These are phyloP conservation scores for Carassius gibelio DNA, from an alignment of 2,113 vertebrate genomes.

Conservation along the genomic window DNA sequence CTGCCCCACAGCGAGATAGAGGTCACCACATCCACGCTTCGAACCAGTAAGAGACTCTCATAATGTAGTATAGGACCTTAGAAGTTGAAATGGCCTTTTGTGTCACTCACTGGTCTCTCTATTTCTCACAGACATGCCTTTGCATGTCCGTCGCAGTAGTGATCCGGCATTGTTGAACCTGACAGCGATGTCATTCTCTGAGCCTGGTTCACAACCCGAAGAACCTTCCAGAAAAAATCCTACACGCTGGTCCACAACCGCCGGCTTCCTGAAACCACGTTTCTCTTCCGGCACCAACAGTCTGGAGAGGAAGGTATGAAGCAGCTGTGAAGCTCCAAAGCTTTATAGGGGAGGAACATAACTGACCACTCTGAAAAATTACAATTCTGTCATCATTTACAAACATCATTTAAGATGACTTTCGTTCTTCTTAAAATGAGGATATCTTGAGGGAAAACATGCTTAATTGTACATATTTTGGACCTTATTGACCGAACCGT, in stretches of 20 bases:
- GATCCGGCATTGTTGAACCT: conserved; percentile 89
- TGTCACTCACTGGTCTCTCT: not conserved
- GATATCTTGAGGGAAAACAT: not conserved
- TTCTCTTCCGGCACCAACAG: conserved; percentile 74
- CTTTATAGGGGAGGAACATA: not conserved
- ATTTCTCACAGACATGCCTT: conserved; percentile 86
- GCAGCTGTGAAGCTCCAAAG: not conserved
- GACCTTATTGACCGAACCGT: not conserved
- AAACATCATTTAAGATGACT: not conserved
- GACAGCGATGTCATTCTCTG: conserved; percentile 70
- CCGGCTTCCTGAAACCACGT: conserved; percentile 86
- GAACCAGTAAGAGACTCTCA: conserved; percentile 83
- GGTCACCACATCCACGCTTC: conserved; percentile 91
- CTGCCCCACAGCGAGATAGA: conserved; percentile 91
- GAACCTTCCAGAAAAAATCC: conserved; percentile 93
- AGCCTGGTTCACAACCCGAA: conserved; percentile 77
- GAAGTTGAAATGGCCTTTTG: not conserved
- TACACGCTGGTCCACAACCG: conserved; percentile 93
- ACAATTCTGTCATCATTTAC: not conserved
- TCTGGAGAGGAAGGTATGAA: conserved; percentile 87
- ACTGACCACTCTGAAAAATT: not conserved
- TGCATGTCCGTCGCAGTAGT: conserved; percentile 94
- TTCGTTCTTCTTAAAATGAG: not conserved
- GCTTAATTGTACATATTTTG: not conserved
- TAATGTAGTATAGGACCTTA: not conserved